phyloP scores from a whole-genome alignment of 2,888 invertebrate species.

The Vesta saturnalis region DNA sequence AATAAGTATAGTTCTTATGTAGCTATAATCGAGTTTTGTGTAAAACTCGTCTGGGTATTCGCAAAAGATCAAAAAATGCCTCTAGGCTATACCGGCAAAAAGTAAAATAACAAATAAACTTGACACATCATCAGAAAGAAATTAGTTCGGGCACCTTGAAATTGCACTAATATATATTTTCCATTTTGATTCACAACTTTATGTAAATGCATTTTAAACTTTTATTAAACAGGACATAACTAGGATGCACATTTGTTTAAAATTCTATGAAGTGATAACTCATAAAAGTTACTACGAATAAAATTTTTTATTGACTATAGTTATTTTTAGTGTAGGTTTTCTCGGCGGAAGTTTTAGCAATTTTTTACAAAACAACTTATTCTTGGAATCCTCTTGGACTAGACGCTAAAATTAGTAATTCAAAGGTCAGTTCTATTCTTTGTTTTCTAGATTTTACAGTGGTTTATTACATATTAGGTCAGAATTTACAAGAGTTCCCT shows the following conservation, averaged over 20 bases:
- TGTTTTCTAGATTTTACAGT: slow-evolving; percentile 11
- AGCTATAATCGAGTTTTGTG: slow-evolving; percentile 16
- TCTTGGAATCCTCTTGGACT: not conserved
- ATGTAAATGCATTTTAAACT: not conserved
- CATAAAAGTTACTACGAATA: slow-evolving; percentile 6
- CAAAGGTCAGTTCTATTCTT: slow-evolving; percentile 4
- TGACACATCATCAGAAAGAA: not conserved
- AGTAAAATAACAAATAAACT: slow-evolving; percentile 21
- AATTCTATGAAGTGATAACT: slow-evolving; percentile 13
- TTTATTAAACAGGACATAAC: not conserved
- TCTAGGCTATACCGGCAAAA: slow-evolving; percentile 25
- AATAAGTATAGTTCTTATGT: no score
- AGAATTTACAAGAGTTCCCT: no score
- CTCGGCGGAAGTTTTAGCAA: slow-evolving; percentile 8
- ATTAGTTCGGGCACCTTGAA: not conserved
- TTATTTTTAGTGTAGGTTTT: slow-evolving; percentile 11
- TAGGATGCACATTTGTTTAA: not conserved
- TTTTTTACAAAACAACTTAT: not conserved
- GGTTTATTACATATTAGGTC: not conserved
- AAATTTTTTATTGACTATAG: slow-evolving; percentile 11
- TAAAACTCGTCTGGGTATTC: slow-evolving; percentile 19
- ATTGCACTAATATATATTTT: no score
- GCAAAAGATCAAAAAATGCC: slow-evolving; percentile 8
- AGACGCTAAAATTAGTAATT: slow-evolving; percentile 1
- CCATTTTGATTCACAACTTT: not conserved